These are phyloP conservation scores for Tyrannus savana DNA, from an alignment of 2,113 vertebrate genomes.

Conservation along the genomic window DNA sequence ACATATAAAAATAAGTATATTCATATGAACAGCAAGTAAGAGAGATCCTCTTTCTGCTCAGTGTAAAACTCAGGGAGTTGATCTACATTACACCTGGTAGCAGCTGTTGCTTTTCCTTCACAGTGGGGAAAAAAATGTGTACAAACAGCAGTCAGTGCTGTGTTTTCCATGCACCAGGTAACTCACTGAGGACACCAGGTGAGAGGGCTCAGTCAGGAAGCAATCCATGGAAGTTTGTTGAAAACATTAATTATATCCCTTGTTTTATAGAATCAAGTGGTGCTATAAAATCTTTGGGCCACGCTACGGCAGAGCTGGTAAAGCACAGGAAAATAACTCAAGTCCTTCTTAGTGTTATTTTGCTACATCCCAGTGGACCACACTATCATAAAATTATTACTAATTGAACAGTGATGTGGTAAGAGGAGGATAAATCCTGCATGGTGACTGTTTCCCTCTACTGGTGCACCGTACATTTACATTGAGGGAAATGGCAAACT, in stretches of 20 bases:
- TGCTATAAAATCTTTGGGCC: neutral
- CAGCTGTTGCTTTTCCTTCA: neutral
- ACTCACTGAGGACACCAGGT: neutral
- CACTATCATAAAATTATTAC: neutral
- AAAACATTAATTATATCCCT: neutral
- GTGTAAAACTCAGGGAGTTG: neutral
- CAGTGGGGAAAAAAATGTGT: fast-evolving
- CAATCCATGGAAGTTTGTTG: neutral
- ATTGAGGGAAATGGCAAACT: neutral
- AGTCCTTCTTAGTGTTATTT: neutral
- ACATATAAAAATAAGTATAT: neutral
- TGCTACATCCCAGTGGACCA: neutral
- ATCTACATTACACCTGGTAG: neutral
- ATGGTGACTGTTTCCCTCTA: neutral
- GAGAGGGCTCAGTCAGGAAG: neutral
- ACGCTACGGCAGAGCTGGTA: neutral
- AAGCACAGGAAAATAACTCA: neutral
- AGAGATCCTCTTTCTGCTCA: neutral
- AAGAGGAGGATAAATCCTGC: neutral
- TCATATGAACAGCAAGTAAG: neutral
- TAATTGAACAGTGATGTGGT: neutral
- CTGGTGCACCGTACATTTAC: neutral
- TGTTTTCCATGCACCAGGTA: neutral
- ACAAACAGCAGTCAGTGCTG: neutral
- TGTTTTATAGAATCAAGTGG: neutral